A percentile compares a stretch with the other conserved stretches of the same genome.
phyloP scores from a whole-genome alignment of 2,113 vertebrate species.

The Odocoileus virginianus region DNA sequence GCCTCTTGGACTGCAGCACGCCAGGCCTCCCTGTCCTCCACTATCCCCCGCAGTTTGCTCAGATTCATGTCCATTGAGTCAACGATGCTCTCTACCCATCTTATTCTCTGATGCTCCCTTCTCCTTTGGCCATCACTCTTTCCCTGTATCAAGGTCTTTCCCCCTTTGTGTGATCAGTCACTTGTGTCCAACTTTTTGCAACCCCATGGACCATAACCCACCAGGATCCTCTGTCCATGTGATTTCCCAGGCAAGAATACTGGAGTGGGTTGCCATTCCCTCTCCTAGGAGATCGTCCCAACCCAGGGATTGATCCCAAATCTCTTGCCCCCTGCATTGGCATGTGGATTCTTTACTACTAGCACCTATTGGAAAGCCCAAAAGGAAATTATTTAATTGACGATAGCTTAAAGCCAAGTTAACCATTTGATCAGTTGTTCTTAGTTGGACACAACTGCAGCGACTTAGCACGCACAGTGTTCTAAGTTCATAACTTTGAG shows the following conservation, averaged over 20 bases:
- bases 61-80: background rate
- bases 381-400: background rate
- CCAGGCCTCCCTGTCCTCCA: background rate
- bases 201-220: background rate
- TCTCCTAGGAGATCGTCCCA: background rate
- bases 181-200: background rate
- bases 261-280: background rate
- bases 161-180: background rate
- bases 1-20: background rate
- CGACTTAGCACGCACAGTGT: background rate
- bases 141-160: background rate
- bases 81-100: background rate
- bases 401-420: background rate
- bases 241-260: background rate
- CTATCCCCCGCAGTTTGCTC: background rate
- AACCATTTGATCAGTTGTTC: background rate
- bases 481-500: background rate
- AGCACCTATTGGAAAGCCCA: background rate
- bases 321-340: background rate
- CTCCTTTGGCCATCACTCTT: background rate
- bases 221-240: background rate
- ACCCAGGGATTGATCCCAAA: background rate
- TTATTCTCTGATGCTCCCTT: background rate
- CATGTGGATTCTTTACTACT: background rate
- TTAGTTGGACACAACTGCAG: background rate